Evolutionary conservation across 2,797 vertebrate genomes (phyloP).

Genomic region (Buceros bicornis): DNA sequence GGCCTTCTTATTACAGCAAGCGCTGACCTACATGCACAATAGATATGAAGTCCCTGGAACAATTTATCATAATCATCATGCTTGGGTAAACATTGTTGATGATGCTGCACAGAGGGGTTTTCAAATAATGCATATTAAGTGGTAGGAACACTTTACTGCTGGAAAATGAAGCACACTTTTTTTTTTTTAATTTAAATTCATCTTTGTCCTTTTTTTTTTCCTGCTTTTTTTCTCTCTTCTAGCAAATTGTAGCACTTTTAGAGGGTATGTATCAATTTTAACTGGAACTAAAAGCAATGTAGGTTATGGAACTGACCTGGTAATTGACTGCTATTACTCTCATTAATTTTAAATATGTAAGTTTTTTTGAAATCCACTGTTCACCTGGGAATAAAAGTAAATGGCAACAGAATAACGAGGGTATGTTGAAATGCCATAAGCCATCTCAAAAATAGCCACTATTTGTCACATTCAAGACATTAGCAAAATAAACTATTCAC

Average conservation of each 20-base stretch:
- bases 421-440: neutral
- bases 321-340: neutral
- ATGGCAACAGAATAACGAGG: neutral
- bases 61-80: conserved; percentile 35
- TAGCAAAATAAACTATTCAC: neutral
- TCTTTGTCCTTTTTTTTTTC: neutral
- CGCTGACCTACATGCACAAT: neutral
- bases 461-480: neutral
- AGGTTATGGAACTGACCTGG: neutral
- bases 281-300: neutral
- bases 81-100: conserved; percentile 32
- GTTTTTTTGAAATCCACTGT: neutral
- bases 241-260: neutral
- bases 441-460: neutral
- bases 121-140: neutral
- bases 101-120: conserved; percentile 3
- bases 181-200: neutral
- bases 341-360: neutral
- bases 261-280: neutral
- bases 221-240: neutral
- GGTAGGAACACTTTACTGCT: neutral
- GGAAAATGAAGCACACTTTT: neutral
- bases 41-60: neutral
- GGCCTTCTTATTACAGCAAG: neutral
- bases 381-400: neutral